These are phyloP conservation scores for Epinotia nisella DNA, from an alignment of 2,888 invertebrate species.

Conservation along the genomic window DNA sequence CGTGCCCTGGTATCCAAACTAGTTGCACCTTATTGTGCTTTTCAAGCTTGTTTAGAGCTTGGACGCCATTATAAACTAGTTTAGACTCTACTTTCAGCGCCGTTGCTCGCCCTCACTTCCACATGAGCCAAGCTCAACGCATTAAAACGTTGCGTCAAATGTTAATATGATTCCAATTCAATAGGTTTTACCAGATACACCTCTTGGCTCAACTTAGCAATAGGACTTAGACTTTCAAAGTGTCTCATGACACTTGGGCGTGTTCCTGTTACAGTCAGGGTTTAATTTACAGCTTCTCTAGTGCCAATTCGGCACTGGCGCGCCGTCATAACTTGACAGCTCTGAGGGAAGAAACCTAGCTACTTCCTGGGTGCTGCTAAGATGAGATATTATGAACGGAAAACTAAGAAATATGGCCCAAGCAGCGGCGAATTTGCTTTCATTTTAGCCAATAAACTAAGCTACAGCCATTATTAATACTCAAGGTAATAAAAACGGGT, in stretches of 20 bases:
- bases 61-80: no score
- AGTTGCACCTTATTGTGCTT: no score
- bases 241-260: constrained; percentile 30
- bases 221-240: constrained; percentile 22
- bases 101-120: not conserved
- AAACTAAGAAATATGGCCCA: not conserved
- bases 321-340: constrained; percentile 25
- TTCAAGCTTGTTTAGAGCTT: no score
- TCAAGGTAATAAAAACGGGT: not conserved
- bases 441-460: constrained; percentile 6
- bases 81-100: no score
- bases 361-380: constrained; percentile 16
- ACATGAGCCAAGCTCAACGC: not conserved
- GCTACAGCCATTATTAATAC: not conserved
- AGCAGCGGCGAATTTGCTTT: not conserved
- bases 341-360: constrained; percentile 12
- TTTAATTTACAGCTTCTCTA: constrained; percentile 30
- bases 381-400: constrained; percentile 2
- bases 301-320: constrained; percentile 31
- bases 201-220: constrained; percentile 13
- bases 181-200: not conserved
- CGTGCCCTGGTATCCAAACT: no score
- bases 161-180: not conserved
- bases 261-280: constrained; percentile 14
- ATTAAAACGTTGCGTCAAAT: not conserved